Evolutionary conservation across 1,140 invertebrate genomes (phyloP), one percentile per base, ranked within the genome.

Genomic region (Aphaenogaster rudis): DNA sequence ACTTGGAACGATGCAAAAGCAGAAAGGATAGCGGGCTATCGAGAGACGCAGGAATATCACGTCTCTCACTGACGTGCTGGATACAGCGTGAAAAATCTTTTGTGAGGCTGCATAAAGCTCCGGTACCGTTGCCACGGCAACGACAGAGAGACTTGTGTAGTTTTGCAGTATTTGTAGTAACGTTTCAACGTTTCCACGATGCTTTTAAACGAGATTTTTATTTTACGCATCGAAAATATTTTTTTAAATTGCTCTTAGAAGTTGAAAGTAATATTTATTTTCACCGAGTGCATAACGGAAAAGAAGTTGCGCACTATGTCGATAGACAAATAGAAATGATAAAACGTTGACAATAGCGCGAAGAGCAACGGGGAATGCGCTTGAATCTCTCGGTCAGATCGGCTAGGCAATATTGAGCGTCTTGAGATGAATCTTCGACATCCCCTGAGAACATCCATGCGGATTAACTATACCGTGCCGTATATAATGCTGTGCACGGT

Each of bases 381-480:
- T 72, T 54, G 81, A 91, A 86, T 91, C 84, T 86, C 28, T 50
- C 57, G 88, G 86, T 78, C 50, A 77, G 45, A 59, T 39, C 71
- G 86, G 77, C 85, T 36, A 33, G 61, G 92, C 88, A 85, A 92
- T 92, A 92, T 93, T 77, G 90, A 89, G 74, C 90, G 64, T 88
- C 92, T 89, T 90, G 86, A 88, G 91, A 92, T 92, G 89, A 92
- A 93, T 92, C 92, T 92, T 93, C 89, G 88, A 88, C 86, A 88
- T 89, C 88, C 84, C 90, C 84, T 61, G 88, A 88, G 88, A 81
- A 91, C 89, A 89, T 87, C 90, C 89, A 88, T 91, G 84, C 82
- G 90, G 90, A 92, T 93, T 93, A 92, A 91, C 91, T 90, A 85
- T 90, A 90, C 71, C 36, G 86, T 57, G 59, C 50, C 86, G 87